Evolutionary conservation across 2,797 vertebrate species (phyloP).

Genomic region (Selene dorsalis): DNA sequence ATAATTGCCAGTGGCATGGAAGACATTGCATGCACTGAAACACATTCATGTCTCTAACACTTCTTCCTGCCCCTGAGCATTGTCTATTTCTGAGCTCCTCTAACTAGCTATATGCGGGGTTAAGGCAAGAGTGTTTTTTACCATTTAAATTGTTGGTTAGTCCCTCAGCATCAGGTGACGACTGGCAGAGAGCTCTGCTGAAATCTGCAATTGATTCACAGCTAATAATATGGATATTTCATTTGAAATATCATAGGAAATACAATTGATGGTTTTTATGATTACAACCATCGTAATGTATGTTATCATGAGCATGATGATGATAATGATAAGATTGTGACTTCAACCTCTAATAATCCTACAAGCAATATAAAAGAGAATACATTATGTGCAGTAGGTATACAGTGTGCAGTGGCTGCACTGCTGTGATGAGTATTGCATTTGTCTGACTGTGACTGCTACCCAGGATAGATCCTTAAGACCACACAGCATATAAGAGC

Average conservation of each 20-base stretch:
- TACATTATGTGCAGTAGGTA: conserved; percentile 43
- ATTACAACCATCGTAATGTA: not conserved
- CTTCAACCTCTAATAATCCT: conserved; percentile 28
- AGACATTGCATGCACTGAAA: conserved; percentile 49
- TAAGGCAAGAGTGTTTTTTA: conserved; percentile 40
- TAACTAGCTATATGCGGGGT: conserved; percentile 43
- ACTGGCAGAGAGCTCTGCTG: conserved; percentile 5
- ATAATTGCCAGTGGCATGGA: conserved; percentile 56
- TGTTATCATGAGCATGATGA: not conserved
- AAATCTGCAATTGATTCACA: not conserved
- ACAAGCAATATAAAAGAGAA: conserved; percentile 47
- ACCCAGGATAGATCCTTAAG: conserved; percentile 22
- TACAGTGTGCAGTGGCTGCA: conserved; percentile 24
- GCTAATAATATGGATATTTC: not conserved
- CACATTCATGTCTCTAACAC: conserved; percentile 56
- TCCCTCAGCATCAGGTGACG: conserved; percentile 22
- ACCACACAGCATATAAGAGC: conserved; percentile 37
- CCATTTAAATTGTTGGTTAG: conserved; percentile 20
- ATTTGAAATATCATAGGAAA: conserved; percentile 26
- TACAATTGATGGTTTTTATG: not conserved
- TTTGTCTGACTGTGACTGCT: conserved; percentile 47
- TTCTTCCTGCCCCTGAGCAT: conserved; percentile 45
- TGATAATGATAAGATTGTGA: conserved; percentile 25
- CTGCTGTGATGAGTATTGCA: conserved; percentile 38
- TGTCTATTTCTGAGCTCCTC: conserved; percentile 48